phyloP scores from a whole-genome alignment of 2,888 invertebrate genomes.

The Fragum sueziense region DNA sequence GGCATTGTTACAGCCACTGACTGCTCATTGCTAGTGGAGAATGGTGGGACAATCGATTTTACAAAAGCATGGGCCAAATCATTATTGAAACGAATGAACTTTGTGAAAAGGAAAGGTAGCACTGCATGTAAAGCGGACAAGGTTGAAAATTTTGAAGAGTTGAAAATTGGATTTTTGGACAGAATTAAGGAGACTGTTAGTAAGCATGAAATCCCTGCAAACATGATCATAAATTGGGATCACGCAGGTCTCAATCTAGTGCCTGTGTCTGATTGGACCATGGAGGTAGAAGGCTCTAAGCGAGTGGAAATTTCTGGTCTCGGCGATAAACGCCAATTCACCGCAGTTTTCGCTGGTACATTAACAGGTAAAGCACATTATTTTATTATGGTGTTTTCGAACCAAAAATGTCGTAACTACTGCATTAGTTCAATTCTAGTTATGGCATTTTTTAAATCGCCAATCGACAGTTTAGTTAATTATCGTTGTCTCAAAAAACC shows the following conservation, averaged over 20 bases:
- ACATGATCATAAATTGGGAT: slow-evolving; percentile 30
- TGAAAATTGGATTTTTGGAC: neutral
- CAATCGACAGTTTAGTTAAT: no score
- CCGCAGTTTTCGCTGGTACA: slow-evolving; percentile 4
- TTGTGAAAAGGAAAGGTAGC: slow-evolving; percentile 36
- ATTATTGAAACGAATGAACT: slow-evolving; percentile 33
- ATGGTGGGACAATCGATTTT: slow-evolving; percentile 14
- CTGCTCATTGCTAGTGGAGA: slow-evolving; percentile 19
- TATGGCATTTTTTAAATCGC: no score
- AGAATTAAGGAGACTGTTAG: neutral
- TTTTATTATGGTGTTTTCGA: no score
- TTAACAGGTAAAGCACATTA: slow-evolving; percentile 4
- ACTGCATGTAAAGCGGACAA: neutral
- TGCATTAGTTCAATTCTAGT: no score
- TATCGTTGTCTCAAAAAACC: no score
- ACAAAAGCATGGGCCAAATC: slow-evolving; percentile 38
- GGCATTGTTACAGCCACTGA: no score
- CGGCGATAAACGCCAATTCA: slow-evolving; percentile 39
- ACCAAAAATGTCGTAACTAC: no score
- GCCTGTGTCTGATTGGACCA: slow-evolving; percentile 32
- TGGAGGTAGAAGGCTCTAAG: slow-evolving; percentile 29
- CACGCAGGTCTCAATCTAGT: slow-evolving; percentile 36
- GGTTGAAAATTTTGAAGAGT: slow-evolving; percentile 15
- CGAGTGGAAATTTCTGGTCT: slow-evolving; percentile 32
- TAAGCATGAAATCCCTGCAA: slow-evolving; percentile 4